phyloP scores from a whole-genome alignment of 2,888 invertebrate genomes.

The Rhaphigaster nebulosa region DNA sequence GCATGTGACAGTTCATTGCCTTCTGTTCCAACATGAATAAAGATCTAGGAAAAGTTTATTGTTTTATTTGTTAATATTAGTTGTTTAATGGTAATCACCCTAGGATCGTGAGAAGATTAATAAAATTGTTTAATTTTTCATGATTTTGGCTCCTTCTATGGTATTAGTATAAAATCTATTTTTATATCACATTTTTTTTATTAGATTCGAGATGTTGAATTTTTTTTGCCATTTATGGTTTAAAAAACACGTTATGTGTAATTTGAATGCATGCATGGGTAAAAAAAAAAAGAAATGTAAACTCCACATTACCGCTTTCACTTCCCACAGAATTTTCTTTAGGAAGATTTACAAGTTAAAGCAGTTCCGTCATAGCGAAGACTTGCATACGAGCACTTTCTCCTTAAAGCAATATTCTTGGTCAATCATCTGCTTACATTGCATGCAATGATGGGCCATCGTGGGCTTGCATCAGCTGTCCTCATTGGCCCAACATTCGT shows the following conservation, averaged over 20 bases:
- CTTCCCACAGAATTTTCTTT: conserved; percentile 44
- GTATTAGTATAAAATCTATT: too few relatives aligned
- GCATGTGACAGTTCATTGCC: too few relatives aligned
- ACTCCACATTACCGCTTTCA: conserved; percentile 33
- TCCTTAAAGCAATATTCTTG: conserved; percentile 24
- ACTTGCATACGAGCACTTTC: conserved; percentile 34
- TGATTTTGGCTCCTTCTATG: too few relatives aligned
- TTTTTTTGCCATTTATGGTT: background rate
- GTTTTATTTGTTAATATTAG: too few relatives aligned
- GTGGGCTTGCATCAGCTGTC: background rate
- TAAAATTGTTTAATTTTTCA: too few relatives aligned
- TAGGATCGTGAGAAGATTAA: too few relatives aligned
- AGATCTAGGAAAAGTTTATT: too few relatives aligned
- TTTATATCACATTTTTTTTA: too few relatives aligned
- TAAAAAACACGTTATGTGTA: background rate
- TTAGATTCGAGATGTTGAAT: background rate
- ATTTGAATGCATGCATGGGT: background rate
- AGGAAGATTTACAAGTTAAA: conserved; percentile 47
- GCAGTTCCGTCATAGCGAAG: background rate
- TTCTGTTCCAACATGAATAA: too few relatives aligned
- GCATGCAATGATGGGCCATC: background rate
- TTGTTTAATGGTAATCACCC: too few relatives aligned
- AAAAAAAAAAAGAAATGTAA: background rate
- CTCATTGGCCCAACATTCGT: background rate
- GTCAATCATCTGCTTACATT: background rate